Evolutionary conservation across 2,113 vertebrate species (phyloP), one percentile per base, ranked within the genome.

Genomic region (Ibidorhyncha struthersii): DNA sequence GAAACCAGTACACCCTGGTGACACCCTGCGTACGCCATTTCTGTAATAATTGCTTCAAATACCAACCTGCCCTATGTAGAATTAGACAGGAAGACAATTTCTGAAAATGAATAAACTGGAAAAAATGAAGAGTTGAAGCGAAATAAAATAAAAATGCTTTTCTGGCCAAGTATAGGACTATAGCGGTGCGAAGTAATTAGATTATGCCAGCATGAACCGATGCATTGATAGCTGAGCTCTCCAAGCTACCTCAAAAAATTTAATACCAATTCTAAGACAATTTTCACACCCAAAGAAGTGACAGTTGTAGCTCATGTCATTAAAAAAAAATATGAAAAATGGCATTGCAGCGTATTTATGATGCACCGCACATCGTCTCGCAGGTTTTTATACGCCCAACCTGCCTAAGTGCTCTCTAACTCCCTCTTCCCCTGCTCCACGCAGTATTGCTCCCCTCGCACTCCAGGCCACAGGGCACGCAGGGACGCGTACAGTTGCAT

Each of bases 401-500:
- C 41, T 22, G 19, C 0, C 0, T 4, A n/a, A 61, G 11, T 19
- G 34, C 11, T 38, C 29, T 61, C 36, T 13, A 19, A 72, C n/a
- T n/a, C 26, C 10, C 16, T 7, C 27, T 25, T 86, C 27, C 49
- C 14, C 14, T 53, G 7, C 45, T 66, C 59, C 22, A 22, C 15
- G 9, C 0, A 50, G 8, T 2, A 43, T 14, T 32, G 9, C 14
- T 71, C 8, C 20, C 22, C 8, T 73, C 58, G 3, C 9, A 4
- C 80, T 47, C 21, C 27, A 56, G 20, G 20, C 22, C 63, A 59
- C 18, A 8, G 27, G 27, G 12, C 50, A 62, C 47, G 43, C 7
- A 21, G 8, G 0, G 0, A 45, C 3, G 6, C 32, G 5, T 2
- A 40, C 3, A 63, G 25, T 0, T 40, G 18, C 2, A 50, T 63